Evolutionary conservation across 2,113 vertebrate species (phyloP), one percentile per base, ranked within the genome.

Genomic region (Centrocercus urophasianus): DNA sequence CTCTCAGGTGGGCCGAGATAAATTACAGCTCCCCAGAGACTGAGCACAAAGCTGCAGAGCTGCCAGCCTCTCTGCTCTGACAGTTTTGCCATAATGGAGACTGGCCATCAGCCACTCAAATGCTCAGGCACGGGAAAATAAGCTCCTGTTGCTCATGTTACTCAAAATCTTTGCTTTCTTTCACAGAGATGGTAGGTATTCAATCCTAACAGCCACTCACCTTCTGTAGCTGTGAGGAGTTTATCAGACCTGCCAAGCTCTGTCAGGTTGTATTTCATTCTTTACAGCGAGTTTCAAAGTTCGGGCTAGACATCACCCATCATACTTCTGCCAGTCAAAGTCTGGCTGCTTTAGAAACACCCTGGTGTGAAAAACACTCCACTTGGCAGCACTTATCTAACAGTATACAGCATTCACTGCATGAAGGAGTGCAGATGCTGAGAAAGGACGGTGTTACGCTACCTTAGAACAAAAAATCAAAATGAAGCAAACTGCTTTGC

Each of bases 201-300:
- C 9, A 12, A 5, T 61, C 87, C 82, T 60, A 95, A 80, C 8
- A 74, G 76, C 34, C 52, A 57, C 59, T 75, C 65, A 71, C 63
- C 30, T 85, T 54, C 93, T 61, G 38, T 8, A 74, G 57, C 69
- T 71, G 65, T 75, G 60, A 27, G 34, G 63, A 76, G 38, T 88
- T 83, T 81, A 91, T 83, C 82, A 88, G 75, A 89, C n/a, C 34
- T 93, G 85, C 61, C 82, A 93, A 85, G 42, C 47, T 91, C 73
- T 63, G 28, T 45, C 63, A 88, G 10, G 17, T 12, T 66, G 19
- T 71, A 80, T 91, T 83, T 89, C 15, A 42, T 61, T 67, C 64
- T 69, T 83, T 64, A 77, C 28, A 47, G 6, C 4, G 28, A 83
- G 27, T 64, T 75, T 69, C 38, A 30, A 94, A 91, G 61, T 75